A percentile compares a stretch with the other conserved stretches of the same genome.
Conservation (phyloP, 2,888 invertebrate genomes). For the Drosophila kambysellisi region DNA sequence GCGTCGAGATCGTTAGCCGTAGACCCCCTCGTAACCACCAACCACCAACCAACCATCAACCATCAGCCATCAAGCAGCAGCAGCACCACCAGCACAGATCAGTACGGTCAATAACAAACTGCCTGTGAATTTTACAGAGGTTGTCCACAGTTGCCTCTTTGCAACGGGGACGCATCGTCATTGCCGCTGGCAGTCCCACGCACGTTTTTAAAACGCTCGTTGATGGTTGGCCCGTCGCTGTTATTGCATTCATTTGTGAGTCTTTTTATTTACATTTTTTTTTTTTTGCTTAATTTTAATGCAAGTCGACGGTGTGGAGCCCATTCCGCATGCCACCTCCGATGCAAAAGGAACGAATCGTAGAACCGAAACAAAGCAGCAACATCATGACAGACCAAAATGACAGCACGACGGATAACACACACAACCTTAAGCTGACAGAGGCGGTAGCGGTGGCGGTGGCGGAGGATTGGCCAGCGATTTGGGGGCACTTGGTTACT, state of each 20-base stretch:
- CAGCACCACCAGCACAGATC: constrained; percentile 7
- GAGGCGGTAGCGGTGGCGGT: constrained; percentile 31
- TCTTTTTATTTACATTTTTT: constrained; percentile 74
- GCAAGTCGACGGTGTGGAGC: constrained; percentile 49
- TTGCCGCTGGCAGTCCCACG: constrained; percentile 70
- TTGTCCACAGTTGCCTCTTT: constrained; percentile 37
- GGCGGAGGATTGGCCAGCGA: constrained; percentile 4
- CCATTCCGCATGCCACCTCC: constrained; percentile 65
- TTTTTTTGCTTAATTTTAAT: constrained; percentile 67
- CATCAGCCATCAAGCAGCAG: not conserved
- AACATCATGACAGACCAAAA: constrained; percentile 59
- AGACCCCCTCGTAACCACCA: constrained; percentile 14
- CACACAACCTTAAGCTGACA: constrained; percentile 38
- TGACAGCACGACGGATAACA: constrained; percentile 50
- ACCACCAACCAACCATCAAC: not conserved
- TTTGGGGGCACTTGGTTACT: not conserved
- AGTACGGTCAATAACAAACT: constrained; percentile 31
- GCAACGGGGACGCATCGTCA: constrained; percentile 44
- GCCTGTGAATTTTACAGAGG: constrained; percentile 31
- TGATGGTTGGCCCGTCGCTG: constrained; percentile 51
- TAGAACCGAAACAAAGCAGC: constrained; percentile 51
- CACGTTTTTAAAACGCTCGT: constrained; percentile 69
- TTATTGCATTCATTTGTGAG: constrained; percentile 75
- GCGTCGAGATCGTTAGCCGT: constrained; percentile 14
- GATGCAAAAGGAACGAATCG: constrained; percentile 55